Percentiles rank a stretch among this genome's conserved stretches.
phyloP scores from a whole-genome alignment of 2,113 vertebrate genomes.

The Chitala chitala region DNA sequence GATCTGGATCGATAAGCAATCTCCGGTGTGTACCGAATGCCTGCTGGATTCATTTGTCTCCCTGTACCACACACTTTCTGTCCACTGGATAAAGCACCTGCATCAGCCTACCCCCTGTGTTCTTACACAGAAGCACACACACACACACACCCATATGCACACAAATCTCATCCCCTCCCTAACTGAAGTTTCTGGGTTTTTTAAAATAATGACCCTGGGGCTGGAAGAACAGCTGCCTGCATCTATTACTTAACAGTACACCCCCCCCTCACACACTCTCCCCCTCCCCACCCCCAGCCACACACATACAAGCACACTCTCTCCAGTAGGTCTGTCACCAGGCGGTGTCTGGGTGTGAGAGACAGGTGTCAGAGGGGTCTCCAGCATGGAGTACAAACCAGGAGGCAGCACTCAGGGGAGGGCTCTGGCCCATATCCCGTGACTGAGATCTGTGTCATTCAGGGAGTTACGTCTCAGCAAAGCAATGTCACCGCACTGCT shows the following conservation, averaged over 20 bases:
- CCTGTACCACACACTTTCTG: conserved; percentile 68
- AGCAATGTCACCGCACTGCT: no score
- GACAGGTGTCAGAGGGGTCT: conserved; percentile 48
- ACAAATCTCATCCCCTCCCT: conserved; percentile 35
- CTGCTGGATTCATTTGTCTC: conserved; percentile 99
- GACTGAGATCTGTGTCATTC: no score
- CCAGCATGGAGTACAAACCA: neutral
- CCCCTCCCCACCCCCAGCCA: conserved; percentile 40
- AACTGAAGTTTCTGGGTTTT: conserved; percentile 62
- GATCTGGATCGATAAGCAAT: conserved; percentile 99
- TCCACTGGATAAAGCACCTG: conserved; percentile 85
- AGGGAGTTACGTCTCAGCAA: no score
- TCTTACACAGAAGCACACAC: conserved; percentile 26
- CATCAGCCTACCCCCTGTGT: conserved; percentile 32
- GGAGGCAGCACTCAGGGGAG: neutral
- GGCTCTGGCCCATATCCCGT: no score
- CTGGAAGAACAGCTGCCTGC: conserved; percentile 73
- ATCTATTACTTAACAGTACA: conserved; percentile 77
- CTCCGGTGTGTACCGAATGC: conserved; percentile 99
- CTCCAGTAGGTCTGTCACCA: conserved; percentile 58
- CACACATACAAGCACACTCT: conserved; percentile 25
- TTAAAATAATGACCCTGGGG: conserved; percentile 91
- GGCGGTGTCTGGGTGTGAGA: conserved; percentile 62
- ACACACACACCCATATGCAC: conserved; percentile 32
- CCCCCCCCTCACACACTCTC: no score